Percentiles rank a stretch among this genome's conserved stretches.
phyloP scores from a whole-genome alignment of 2,113 vertebrate genomes.

The Tenrec ecaudatus region DNA sequence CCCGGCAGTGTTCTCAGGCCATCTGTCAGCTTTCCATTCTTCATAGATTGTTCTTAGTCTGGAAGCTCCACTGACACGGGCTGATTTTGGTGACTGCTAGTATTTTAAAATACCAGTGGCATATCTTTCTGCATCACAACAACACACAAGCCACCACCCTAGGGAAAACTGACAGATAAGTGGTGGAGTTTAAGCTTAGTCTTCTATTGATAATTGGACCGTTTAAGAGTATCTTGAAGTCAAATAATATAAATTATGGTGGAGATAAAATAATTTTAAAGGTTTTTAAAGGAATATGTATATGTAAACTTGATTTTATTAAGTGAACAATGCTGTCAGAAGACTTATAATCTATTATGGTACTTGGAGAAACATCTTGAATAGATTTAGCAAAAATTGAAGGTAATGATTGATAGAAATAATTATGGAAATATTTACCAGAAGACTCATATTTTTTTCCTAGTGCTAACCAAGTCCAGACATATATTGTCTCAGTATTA shows the following conservation, averaged over 20 bases:
- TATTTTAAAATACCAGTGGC: too few species aligned
- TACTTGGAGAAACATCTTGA: not conserved
- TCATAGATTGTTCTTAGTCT: too few species aligned
- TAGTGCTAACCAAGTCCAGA: not conserved
- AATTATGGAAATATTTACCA: not conserved
- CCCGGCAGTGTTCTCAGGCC: too few species aligned
- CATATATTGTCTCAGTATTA: not conserved
- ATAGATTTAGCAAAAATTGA: not conserved
- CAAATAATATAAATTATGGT: not conserved
- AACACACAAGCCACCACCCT: too few species aligned
- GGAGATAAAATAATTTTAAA: not conserved
- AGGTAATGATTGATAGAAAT: conserved; percentile 20
- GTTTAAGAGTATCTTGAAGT: not conserved
- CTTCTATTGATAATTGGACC: not conserved
- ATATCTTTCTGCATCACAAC: too few species aligned
- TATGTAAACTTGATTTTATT: not conserved
- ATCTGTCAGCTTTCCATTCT: too few species aligned
- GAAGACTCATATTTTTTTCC: not conserved
- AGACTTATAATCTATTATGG: not conserved
- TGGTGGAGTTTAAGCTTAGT: not conserved
- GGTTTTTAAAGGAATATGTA: not conserved
- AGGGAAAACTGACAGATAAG: not conserved
- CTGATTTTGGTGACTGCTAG: too few species aligned
- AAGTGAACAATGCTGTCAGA: not conserved
- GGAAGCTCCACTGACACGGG: too few species aligned